Percentiles rank a stretch among this genome's conserved stretches.
These are phyloP conservation scores for Eupithecia abbreviata DNA, from an alignment of 2,888 invertebrate species.

Conservation along the genomic window DNA sequence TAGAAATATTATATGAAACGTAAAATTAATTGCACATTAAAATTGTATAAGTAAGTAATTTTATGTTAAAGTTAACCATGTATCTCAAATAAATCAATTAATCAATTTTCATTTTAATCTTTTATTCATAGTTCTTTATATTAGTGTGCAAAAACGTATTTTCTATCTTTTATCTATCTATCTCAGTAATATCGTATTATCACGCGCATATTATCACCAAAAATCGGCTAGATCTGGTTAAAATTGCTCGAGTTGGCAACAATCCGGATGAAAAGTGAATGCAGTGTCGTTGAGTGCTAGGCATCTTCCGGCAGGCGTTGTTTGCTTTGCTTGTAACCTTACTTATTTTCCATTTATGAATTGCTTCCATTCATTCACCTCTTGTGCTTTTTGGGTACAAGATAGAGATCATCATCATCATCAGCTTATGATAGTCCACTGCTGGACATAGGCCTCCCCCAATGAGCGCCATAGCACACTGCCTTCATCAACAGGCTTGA, in stretches of 20 bases:
- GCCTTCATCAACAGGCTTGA: too few species aligned
- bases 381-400: background rate
- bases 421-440: too few species aligned
- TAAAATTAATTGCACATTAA: background rate
- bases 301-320: background rate
- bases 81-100: background rate
- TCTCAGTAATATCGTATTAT: background rate
- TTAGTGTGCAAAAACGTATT: too few species aligned
- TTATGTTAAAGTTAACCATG: background rate
- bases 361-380: background rate
- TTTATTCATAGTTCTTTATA: too few species aligned
- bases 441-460: too few species aligned
- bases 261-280: background rate
- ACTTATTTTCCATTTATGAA: background rate
- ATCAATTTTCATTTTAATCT: too few species aligned
- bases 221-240: background rate
- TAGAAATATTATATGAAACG: too few species aligned
- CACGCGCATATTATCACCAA: background rate
- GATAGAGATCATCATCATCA: too few species aligned
- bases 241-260: background rate
- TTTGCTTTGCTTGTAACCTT: background rate
- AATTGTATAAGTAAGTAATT: background rate
- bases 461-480: too few species aligned
- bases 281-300: background rate
- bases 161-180: too few species aligned